Evolutionary conservation across 2,797 vertebrate species (phyloP), one percentile per base, ranked within the genome.

Genomic region (Crossoptilon crossoptilon): DNA sequence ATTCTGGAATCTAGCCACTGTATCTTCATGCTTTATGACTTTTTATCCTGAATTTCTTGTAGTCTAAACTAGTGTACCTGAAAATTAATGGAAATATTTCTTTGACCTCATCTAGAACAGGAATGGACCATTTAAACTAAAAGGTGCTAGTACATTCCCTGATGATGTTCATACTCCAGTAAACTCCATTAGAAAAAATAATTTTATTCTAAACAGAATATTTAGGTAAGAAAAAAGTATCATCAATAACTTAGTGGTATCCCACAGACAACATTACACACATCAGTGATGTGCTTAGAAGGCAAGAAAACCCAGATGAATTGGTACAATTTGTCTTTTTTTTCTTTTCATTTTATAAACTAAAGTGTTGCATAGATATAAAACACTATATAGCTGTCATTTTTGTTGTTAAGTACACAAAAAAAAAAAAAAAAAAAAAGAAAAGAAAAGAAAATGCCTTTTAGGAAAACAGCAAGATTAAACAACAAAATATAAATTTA

Each of bases 141-240:
- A 94, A 72, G 31, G 43, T 39, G 5, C 71, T 75, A 70, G 51
- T 68, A 76, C 29, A 37, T 41, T 95, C 64, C 48, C 16, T 26
- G 8, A 0, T 46, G 56, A 73, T 60, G 64, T 86, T 91, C 82
- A 90, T 73, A 84, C 39, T 73, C 51, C 70, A 82, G 53, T 68
- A 79, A 95, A 82, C 71, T 82, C 74, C 84, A 86, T 88, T 79
- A 88, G 79, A 76, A 91, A 91, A 91, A 44, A 12, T 51, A 73
- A 93, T 88, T 95, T 95, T 78, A 84, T 92, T 90, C 87, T 93
- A 74, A 96, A 75, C 87, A 11, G 51, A 75, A 64, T 64, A 71
- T 75, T 95, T 93, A 94, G 55, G 59, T 59, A 72, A 24, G 56
- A 73, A 89, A 83, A 87, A 88, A 43, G 41, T 71, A 23, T 41